Evolutionary conservation across 2,888 invertebrate species (phyloP).

Genomic region (Temnothorax unifasciatus): DNA sequence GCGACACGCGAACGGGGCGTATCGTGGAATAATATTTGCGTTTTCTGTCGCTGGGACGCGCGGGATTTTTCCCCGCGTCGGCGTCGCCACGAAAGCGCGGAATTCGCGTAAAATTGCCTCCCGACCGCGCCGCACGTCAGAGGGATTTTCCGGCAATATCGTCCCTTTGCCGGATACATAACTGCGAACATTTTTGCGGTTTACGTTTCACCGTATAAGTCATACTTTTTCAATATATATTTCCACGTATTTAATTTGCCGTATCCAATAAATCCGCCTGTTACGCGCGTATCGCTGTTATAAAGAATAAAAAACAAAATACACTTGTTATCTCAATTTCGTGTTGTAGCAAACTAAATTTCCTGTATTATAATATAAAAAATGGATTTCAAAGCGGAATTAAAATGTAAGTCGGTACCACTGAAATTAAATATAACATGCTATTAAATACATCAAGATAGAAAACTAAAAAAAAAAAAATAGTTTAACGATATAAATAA

Average conservation of each 20-base stretch:
- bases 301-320: not conserved
- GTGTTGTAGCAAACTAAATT: not conserved
- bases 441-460: not conserved
- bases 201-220: not conserved
- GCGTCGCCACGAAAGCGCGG: not conserved
- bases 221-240: constrained; percentile 3
- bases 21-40: constrained; percentile 43
- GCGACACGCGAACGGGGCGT: not conserved
- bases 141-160: constrained; percentile 13
- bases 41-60: not conserved
- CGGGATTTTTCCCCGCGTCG: not conserved
- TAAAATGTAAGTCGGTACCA: not conserved
- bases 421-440: not conserved
- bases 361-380: not conserved
- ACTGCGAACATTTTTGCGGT: not conserved
- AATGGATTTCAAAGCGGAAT: not conserved
- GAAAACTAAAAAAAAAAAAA: not conserved
- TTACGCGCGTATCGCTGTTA: not conserved
- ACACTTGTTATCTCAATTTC: not conserved
- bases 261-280: not conserved
- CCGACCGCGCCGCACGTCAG: not conserved
- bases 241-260: not conserved
- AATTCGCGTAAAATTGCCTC: constrained; percentile 32
- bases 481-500: not conserved
- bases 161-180: not conserved